phyloP scores from a whole-genome alignment of 2,113 vertebrate genomes.

The Toxostoma redivivum region DNA sequence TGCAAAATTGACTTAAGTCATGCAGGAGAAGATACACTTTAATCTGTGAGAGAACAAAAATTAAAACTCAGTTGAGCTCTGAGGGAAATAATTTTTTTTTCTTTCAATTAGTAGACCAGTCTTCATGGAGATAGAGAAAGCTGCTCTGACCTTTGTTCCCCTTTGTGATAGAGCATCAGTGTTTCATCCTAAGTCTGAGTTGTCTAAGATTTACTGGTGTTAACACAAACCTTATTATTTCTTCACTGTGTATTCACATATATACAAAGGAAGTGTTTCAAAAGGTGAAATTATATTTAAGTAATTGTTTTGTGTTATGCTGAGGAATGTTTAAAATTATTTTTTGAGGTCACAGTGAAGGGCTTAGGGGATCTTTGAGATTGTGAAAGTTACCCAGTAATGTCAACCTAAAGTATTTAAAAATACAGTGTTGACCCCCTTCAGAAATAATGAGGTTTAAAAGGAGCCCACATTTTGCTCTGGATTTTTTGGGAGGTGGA shows the following conservation, averaged over 20 bases:
- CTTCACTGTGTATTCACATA: not conserved
- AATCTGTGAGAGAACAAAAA: conserved; percentile 3
- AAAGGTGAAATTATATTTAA: not conserved
- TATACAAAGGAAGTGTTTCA: not conserved
- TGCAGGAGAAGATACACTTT: not conserved
- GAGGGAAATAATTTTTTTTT: not conserved
- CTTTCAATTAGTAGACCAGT: not conserved
- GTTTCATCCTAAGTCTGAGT: not conserved
- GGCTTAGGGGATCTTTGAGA: not conserved
- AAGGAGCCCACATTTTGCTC: not conserved
- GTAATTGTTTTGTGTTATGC: not conserved
- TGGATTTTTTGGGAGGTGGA: not conserved
- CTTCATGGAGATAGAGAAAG: not conserved
- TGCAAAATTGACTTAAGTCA: not conserved
- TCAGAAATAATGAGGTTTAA: conserved; percentile 5
- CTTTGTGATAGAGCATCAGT: not conserved
- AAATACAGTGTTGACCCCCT: not conserved
- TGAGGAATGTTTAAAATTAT: not conserved
- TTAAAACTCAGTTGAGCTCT: not conserved
- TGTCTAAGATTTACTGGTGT: not conserved
- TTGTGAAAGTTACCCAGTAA: not conserved
- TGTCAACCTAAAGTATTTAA: not conserved
- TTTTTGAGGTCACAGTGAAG: not conserved
- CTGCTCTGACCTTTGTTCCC: conserved; percentile 24
- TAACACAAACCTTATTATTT: not conserved